phyloP scores from a whole-genome alignment of 2,113 vertebrate genomes.

The Trinectes maculatus region DNA sequence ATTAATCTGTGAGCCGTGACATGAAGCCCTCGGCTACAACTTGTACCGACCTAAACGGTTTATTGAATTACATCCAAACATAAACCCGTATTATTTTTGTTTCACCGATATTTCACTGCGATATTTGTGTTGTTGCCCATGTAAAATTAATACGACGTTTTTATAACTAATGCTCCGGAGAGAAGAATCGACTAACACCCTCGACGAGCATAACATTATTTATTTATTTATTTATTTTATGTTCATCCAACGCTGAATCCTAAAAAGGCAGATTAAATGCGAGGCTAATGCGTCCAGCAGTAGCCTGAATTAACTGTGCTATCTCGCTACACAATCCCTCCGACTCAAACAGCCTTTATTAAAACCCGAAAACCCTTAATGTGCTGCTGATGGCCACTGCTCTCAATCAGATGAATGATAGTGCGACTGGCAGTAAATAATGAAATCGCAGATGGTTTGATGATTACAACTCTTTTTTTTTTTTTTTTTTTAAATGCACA shows the following conservation, averaged over 20 bases:
- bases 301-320: neutral
- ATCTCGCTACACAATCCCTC: too few relatives aligned
- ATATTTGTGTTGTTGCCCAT: too few relatives aligned
- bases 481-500: too few relatives aligned
- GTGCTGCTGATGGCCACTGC: neutral
- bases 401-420: neutral
- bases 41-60: too few relatives aligned
- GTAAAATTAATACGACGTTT: too few relatives aligned
- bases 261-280: neutral
- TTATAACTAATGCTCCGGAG: neutral
- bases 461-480: too few relatives aligned
- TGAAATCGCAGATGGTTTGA: too few relatives aligned
- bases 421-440: neutral
- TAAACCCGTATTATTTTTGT: too few relatives aligned
- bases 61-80: too few relatives aligned
- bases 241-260: neutral
- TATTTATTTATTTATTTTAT: neutral
- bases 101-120: too few relatives aligned
- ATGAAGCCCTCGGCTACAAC: neutral
- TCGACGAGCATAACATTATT: neutral
- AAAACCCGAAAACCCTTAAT: neutral
- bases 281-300: neutral
- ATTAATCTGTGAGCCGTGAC: conserved; percentile 25
- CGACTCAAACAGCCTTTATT: too few relatives aligned
- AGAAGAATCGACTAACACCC: neutral